Base-by-base conservation (phyloP, 2,888 invertebrate species). In the Piscicola geometra region DNA sequence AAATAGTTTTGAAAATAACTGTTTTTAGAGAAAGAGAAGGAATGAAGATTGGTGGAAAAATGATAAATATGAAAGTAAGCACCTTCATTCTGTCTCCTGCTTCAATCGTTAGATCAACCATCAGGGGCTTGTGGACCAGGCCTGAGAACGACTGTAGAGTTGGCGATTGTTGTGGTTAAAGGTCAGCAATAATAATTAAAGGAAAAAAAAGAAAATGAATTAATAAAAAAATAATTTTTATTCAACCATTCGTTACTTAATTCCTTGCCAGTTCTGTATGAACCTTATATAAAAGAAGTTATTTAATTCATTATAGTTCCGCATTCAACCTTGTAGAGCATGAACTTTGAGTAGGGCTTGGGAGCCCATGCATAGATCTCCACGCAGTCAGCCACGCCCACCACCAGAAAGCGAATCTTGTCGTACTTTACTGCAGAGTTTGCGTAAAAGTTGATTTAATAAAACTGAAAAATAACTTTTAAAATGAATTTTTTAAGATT, bases 341-440 rank as follows among this genome's bases (percentile, higher is more conserved):
- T 99, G 87, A 99, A 99, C 89, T 99, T 99, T 89, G 98, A 97
- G 88, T 99, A 99, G 79, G 98, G 99, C 88, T 98, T 98, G 70
- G 99, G 98, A 78, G 99, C 99, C 99, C 99, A 99, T 75, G 99
- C 99, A 87, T 98, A 99, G 82, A 99, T 99, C 88, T 99, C 98
- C 86, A 99, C 96, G 82, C 96, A 95, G 88, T 97, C 97, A 87
- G 95, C 94, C 82, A 99, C 89, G 81, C 98, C 99, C 85, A 99
- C 98, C 82, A 99, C 98, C 83, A 99, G 90, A 88, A 99, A 99
- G 89, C 99, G 99, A 87, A 99, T 99, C 85, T 98, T 90, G 88
- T 99, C 99, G 87, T 99, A 99, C 88, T 98, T 98, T 81, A 99
- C 99, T 86, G 83, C 30, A 83, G 83, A 75, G 21, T 5, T 3